Conservation (phyloP, 2,888 invertebrate species). For the Drosophila borborema region DNA sequence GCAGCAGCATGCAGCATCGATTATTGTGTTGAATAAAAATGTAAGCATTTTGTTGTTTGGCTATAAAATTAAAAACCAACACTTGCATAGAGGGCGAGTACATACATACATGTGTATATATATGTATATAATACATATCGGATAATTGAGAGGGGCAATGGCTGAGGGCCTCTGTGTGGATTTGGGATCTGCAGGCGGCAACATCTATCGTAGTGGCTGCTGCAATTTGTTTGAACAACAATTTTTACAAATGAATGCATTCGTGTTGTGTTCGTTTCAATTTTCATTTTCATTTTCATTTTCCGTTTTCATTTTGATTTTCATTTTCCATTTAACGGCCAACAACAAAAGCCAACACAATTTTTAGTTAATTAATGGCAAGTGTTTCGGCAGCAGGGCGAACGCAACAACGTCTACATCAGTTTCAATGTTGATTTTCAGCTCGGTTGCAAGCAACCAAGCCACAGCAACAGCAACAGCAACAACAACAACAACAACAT, state of each 20-base stretch:
- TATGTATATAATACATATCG: conserved; percentile 8
- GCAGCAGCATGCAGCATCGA: conserved; percentile 43
- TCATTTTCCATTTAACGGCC: conserved; percentile 35
- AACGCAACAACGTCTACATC: conserved; percentile 20
- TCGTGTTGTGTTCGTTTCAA: conserved; percentile 42
- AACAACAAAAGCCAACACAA: conserved; percentile 41
- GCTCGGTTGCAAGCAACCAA: conserved; percentile 29
- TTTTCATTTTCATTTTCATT: conserved; percentile 24
- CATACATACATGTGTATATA: background rate
- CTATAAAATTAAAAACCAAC: conserved; percentile 78
- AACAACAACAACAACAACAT: conserved; percentile 29
- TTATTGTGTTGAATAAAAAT: conserved; percentile 69
- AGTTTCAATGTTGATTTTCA: conserved; percentile 57
- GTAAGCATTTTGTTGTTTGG: conserved; percentile 69
- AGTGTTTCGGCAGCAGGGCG: conserved; percentile 23
- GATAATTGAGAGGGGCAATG: background rate
- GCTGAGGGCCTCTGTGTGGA: conserved; percentile 18
- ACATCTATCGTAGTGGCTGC: conserved; percentile 26
- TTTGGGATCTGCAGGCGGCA: conserved; percentile 29
- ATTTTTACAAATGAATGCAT: conserved; percentile 71
- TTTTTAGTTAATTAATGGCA: conserved; percentile 69
- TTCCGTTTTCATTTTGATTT: conserved; percentile 27
- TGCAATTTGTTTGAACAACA: conserved; percentile 53
- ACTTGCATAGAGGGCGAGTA: conserved; percentile 18
- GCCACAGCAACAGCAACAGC: conserved; percentile 29